A percentile compares a stretch with the other conserved stretches of the same genome.
phyloP scores from a whole-genome alignment of 1,140 invertebrate species.

The Spodoptera frugiperda region DNA sequence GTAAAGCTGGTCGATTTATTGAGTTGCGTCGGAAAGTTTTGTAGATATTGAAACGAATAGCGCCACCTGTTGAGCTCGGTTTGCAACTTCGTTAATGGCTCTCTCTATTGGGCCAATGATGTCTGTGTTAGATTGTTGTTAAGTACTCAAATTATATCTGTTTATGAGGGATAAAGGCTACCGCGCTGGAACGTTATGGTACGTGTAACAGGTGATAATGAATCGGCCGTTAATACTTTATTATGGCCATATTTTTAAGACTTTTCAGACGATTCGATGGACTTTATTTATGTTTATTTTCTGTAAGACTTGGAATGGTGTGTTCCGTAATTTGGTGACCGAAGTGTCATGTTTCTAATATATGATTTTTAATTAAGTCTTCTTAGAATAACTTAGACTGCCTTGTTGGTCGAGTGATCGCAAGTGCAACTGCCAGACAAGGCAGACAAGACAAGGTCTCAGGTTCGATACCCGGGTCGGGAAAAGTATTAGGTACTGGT shows the following conservation, averaged over 20 bases:
- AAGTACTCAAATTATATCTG: conserved; percentile 45
- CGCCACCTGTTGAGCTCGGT: conserved; percentile 80
- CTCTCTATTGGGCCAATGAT: conserved; percentile 75
- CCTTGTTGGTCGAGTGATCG: too few species aligned
- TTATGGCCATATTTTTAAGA: background rate
- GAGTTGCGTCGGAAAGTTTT: conserved; percentile 82
- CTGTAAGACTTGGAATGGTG: too few species aligned
- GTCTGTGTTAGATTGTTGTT: conserved; percentile 64
- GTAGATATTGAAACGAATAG: conserved; percentile 84
- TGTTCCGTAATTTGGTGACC: too few species aligned
- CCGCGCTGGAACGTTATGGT: conserved; percentile 22
- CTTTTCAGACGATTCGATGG: too few species aligned
- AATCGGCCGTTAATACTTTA: conserved; percentile 5
- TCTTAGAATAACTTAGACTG: too few species aligned
- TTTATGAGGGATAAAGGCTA: conserved; percentile 45
- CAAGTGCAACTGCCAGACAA: too few species aligned
- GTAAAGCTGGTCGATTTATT: conserved; percentile 76
- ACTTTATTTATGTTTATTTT: too few species aligned
- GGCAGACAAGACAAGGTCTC: too few species aligned
- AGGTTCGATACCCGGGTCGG: too few species aligned
- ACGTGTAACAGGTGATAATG: conserved; percentile 36
- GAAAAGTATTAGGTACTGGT: too few species aligned
- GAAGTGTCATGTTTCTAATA: too few species aligned
- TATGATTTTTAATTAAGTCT: too few species aligned
- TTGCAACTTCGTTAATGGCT: conserved; percentile 80